Percentiles rank a stretch among this genome's conserved stretches.
These are phyloP conservation scores for Sminthopsis crassicaudata DNA, from an alignment of 2,113 vertebrate genomes.

Conservation along the genomic window DNA sequence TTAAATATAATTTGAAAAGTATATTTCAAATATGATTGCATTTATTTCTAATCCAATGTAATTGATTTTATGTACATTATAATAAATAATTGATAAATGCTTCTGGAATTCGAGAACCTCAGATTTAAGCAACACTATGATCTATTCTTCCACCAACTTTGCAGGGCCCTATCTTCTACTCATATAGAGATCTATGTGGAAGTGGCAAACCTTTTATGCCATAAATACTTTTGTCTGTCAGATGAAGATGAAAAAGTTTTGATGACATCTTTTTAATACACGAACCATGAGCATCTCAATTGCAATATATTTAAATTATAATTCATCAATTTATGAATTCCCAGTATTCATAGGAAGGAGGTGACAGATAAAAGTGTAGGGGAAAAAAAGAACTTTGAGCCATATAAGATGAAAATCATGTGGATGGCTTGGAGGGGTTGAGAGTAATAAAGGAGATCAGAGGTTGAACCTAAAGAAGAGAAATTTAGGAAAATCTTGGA, in stretches of 20 bases:
- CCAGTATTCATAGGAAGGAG: background rate
- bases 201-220: background rate
- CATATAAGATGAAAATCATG: background rate
- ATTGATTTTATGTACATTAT: background rate
- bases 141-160: background rate
- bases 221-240: background rate
- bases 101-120: background rate
- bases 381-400: background rate
- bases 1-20: background rate
- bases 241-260: background rate
- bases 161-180: background rate
- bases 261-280: background rate
- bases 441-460: background rate
- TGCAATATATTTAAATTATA: background rate
- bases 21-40: background rate
- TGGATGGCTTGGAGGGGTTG: background rate
- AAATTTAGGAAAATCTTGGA: background rate
- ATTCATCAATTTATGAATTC: background rate
- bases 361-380: background rate
- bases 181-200: background rate
- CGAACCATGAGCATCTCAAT: background rate
- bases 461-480: background rate
- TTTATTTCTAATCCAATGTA: background rate
- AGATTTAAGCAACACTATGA: background rate
- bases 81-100: background rate